phyloP scores from a whole-genome alignment of 2,797 vertebrate species.

The Schizopygopsis pylzovi region DNA sequence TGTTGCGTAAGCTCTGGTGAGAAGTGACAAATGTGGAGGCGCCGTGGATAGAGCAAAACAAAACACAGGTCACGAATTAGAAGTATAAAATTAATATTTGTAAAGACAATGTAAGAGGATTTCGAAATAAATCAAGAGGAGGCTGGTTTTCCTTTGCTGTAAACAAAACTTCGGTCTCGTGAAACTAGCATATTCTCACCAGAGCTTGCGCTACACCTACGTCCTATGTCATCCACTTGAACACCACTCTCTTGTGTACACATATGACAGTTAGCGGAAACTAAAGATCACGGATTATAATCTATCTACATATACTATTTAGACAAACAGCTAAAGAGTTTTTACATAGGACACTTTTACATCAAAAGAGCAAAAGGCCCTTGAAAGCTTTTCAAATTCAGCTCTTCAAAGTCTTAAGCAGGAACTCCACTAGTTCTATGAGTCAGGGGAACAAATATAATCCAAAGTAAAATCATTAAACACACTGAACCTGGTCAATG shows the following conservation, averaged over 20 bases:
- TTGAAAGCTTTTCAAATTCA: background rate
- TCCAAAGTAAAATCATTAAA: constrained; percentile 33
- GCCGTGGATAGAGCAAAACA: too few relatives aligned
- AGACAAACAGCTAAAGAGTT: background rate
- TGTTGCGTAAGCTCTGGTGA: too few relatives aligned
- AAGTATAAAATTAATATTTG: too few relatives aligned
- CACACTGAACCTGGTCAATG: constrained; percentile 4
- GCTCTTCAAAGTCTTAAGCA: background rate
- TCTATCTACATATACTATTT: background rate
- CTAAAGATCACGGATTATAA: background rate
- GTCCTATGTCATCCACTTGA: background rate
- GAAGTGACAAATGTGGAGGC: too few relatives aligned
- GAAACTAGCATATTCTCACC: too few relatives aligned
- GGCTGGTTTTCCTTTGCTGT: too few relatives aligned
- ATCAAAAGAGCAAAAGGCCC: background rate
- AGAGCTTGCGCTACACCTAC: too few relatives aligned
- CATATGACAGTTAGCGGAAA: background rate
- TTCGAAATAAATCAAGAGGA: too few relatives aligned
- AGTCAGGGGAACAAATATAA: constrained; percentile 17
- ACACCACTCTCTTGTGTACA: background rate
- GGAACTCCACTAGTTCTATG: constrained; percentile 4
- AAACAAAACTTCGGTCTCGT: too few relatives aligned
- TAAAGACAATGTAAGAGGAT: too few relatives aligned
- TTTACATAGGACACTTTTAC: background rate
- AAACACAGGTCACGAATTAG: too few relatives aligned